phyloP scores from a whole-genome alignment of 2,113 vertebrate genomes.

The Pomatorhinus ruficollis region DNA sequence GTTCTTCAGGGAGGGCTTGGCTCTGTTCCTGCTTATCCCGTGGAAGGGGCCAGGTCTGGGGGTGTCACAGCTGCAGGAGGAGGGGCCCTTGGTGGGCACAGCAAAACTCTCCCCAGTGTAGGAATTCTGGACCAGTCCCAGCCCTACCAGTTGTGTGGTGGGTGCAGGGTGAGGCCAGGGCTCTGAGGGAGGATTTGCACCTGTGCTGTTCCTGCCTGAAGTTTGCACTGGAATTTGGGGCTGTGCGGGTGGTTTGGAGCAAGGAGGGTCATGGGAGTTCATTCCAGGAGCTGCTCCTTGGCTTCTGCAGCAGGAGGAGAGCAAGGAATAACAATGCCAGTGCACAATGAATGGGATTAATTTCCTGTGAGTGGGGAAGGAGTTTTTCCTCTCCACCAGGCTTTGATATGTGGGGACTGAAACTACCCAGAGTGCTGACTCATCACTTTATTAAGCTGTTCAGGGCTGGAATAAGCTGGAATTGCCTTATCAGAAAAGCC shows the following conservation, averaged over 20 bases:
- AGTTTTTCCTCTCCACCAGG: neutral
- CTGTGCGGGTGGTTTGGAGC: neutral
- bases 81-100: neutral
- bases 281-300: neutral
- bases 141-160: rapidly evolving
- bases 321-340: neutral
- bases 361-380: neutral
- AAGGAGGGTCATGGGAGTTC: rapidly evolving
- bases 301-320: neutral
- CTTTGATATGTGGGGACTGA: neutral
- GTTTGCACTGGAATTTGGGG: neutral
- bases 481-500: neutral
- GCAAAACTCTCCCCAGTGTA: neutral
- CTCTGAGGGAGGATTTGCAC: neutral
- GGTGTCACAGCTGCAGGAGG: neutral
- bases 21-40: neutral
- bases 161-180: neutral
- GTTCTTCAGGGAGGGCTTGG: too few species aligned
- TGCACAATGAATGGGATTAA: neutral
- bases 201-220: neutral
- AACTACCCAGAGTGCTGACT: neutral
- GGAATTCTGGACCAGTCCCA: neutral
- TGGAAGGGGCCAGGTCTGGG: neutral
- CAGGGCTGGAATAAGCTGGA: neutral
- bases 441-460: neutral